Conservation (phyloP, 2,113 vertebrate genomes). For the Gallinago undulata region DNA sequence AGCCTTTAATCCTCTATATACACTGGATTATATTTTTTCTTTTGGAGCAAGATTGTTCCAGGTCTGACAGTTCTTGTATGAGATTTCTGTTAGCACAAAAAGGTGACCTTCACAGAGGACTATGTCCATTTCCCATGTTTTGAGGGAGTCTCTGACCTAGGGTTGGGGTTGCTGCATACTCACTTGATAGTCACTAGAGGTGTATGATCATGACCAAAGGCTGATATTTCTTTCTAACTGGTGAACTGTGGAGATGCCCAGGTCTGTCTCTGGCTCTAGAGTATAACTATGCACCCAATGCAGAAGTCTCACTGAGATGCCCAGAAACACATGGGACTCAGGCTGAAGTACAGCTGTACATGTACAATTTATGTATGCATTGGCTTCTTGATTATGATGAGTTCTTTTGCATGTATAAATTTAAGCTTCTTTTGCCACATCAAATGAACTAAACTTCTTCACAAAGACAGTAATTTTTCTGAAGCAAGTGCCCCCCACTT, state of each 20-base stretch:
- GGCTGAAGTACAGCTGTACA: background rate
- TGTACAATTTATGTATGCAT: fast-evolving
- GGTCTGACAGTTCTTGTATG: background rate
- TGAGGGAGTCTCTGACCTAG: background rate
- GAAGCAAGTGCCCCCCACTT: background rate
- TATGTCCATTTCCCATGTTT: background rate
- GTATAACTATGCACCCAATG: background rate
- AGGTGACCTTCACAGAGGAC: background rate
- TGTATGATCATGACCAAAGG: background rate
- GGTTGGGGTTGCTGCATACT: background rate
- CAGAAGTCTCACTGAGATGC: background rate
- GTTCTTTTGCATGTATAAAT: background rate
- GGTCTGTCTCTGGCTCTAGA: background rate
- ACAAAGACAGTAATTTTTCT: background rate
- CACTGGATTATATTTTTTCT: background rate
- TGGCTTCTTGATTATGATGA: background rate
- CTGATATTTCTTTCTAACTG: background rate
- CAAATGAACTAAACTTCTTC: background rate
- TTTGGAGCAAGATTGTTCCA: background rate
- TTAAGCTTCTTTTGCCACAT: background rate
- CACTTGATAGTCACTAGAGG: background rate
- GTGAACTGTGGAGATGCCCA: background rate
- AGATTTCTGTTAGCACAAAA: background rate
- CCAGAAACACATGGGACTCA: background rate
- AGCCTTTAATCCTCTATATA: background rate